Evolutionary conservation across 2,888 invertebrate species (phyloP).

Genomic region (Trachelus stipa): DNA sequence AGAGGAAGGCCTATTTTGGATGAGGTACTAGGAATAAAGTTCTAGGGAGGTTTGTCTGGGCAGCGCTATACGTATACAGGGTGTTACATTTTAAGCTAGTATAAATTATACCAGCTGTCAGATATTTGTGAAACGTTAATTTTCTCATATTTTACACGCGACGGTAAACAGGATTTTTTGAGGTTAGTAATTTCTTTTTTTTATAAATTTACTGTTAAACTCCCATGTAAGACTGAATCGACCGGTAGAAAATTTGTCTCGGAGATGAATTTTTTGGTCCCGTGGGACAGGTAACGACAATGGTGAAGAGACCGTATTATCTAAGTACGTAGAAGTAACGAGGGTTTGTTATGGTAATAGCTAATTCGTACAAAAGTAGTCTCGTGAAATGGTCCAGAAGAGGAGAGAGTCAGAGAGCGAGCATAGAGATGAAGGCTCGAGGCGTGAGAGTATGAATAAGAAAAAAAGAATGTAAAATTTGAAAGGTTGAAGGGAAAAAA

Average conservation of each 20-base stretch:
- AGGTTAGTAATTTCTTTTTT: not conserved
- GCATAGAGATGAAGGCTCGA: not conserved
- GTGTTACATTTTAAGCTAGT: no score
- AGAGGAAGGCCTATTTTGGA: not conserved
- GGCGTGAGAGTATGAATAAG: not conserved
- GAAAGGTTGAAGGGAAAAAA: not conserved
- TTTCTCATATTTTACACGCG: not conserved
- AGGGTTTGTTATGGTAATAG: constrained; percentile 29
- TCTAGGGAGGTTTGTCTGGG: not conserved
- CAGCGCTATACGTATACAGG: not conserved
- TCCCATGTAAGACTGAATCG: not conserved
- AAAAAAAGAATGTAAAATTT: not conserved
- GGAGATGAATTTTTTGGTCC: not conserved
- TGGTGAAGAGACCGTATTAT: constrained; percentile 13
- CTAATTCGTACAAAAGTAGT: constrained; percentile 7
- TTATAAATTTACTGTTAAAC: not conserved
- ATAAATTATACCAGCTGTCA: not conserved
- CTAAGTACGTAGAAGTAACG: constrained; percentile 23
- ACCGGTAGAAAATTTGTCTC: not conserved
- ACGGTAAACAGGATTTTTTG: not conserved
- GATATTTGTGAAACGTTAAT: no score
- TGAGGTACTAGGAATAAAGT: not conserved
- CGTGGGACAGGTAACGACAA: not conserved
- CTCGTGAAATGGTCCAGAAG: not conserved
- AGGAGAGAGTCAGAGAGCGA: not conserved